Percentiles rank a stretch among this genome's conserved stretches.
Conservation (phyloP, 2,113 vertebrate species). For the Poicephalus gulielmi region DNA sequence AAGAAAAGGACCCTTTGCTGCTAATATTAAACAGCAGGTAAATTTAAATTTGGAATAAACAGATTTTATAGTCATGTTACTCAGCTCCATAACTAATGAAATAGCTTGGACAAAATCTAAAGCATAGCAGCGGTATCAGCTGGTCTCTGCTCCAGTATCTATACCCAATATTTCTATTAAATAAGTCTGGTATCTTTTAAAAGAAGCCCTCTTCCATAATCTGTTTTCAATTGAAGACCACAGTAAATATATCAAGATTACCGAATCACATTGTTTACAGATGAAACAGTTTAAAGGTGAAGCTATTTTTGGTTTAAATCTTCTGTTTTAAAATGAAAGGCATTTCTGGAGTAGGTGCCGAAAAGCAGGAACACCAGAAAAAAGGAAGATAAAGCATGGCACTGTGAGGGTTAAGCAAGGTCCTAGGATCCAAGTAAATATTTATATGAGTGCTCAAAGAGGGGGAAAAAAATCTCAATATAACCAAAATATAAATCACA, state of each 20-base stretch:
- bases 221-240: conserved; percentile 58
- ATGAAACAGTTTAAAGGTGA: conserved; percentile 63
- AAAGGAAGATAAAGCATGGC: conserved; percentile 45
- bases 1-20: neutral
- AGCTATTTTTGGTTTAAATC: conserved; percentile 50
- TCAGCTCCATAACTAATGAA: conserved; percentile 46
- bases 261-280: conserved; percentile 45
- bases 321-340: conserved; percentile 30
- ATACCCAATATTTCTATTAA: conserved; percentile 25
- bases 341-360: conserved; percentile 36
- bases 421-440: conserved; percentile 77
- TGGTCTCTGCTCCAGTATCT: conserved; percentile 27
- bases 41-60: conserved; percentile 30
- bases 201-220: conserved; percentile 29
- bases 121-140: conserved; percentile 36
- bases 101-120: conserved; percentile 40
- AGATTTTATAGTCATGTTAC: conserved; percentile 1
- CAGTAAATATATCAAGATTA: conserved; percentile 54
- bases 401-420: conserved; percentile 72
- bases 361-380: neutral
- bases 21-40: neutral
- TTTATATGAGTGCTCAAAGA: conserved; percentile 76
- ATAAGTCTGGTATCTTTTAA: conserved; percentile 27
- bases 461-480: conserved; percentile 66
- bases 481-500: conserved; percentile 74